Percentiles rank a stretch among this genome's conserved stretches.
These are phyloP conservation scores for Malurus elegans DNA, from an alignment of 2,113 vertebrate genomes.

Conservation along the genomic window DNA sequence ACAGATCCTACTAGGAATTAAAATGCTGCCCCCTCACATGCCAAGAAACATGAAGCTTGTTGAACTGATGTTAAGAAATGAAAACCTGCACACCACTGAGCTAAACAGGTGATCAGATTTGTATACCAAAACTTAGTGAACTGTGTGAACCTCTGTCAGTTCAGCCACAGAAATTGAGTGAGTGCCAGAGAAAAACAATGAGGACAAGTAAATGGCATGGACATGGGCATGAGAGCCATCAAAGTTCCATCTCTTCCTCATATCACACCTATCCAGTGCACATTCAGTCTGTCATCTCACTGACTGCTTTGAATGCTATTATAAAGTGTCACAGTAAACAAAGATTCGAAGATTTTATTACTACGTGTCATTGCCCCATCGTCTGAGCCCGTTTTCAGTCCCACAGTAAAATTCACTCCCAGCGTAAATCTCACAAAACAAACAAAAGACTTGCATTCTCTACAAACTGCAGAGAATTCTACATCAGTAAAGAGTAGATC, in stretches of 20 bases:
- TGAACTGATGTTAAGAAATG: neutral
- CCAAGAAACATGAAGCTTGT: neutral
- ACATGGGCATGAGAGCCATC: rapidly evolving
- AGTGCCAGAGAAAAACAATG: neutral
- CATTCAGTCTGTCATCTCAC: neutral
- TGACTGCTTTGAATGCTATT: neutral
- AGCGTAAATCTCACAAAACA: neutral
- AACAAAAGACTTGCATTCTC: neutral
- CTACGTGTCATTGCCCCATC: rapidly evolving
- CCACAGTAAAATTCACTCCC: neutral
- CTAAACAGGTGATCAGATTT: neutral
- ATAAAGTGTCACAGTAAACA: neutral
- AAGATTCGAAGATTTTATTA: neutral
- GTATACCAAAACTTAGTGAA: neutral
- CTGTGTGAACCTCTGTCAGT: neutral
- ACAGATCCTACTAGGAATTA: neutral
- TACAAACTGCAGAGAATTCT: neutral
- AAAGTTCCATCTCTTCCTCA: neutral
- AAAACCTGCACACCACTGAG: neutral
- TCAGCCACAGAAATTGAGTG: neutral
- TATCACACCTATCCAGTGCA: neutral
- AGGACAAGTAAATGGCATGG: neutral
- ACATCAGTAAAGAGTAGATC: neutral
- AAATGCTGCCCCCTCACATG: neutral
- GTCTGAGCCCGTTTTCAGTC: neutral